Conservation (phyloP, 2,113 vertebrate species). For the Pollimyrus isidori region DNA sequence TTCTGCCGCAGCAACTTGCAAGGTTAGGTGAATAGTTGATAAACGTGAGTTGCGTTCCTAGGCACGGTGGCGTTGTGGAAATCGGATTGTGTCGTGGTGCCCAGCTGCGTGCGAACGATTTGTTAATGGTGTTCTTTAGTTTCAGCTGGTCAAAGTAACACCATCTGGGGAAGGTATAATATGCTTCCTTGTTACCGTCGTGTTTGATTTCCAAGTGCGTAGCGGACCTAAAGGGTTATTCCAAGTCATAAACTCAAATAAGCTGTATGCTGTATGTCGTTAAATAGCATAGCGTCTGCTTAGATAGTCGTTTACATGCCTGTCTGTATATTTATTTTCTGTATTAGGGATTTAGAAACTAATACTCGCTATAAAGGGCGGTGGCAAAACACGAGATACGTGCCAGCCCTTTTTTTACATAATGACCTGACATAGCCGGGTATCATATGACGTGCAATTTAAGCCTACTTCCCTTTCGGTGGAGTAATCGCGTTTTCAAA, state of each 20-base stretch:
- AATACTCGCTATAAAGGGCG: constrained; percentile 48
- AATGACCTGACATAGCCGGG: constrained; percentile 46
- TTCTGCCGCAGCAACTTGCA: background rate
- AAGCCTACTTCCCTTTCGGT: constrained; percentile 20
- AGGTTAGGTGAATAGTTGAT: background rate
- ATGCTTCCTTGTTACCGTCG: constrained; percentile 1
- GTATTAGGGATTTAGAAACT: background rate
- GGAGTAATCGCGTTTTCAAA: background rate
- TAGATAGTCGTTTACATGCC: background rate
- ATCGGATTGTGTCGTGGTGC: background rate
- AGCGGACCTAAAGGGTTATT: background rate
- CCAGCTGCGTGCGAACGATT: background rate
- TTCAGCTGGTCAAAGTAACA: background rate
- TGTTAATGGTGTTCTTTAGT: background rate
- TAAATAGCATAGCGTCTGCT: background rate
- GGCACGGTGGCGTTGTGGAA: background rate
- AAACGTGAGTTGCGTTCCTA: background rate
- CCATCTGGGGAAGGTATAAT: background rate
- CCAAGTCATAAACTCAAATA: background rate
- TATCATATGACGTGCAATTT: constrained; percentile 41
- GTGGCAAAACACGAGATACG: constrained; percentile 46
- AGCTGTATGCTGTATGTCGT: background rate
- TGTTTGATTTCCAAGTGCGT: background rate
- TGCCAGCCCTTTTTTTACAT: constrained; percentile 48
- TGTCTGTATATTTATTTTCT: background rate